These are phyloP conservation scores for Listrodromus nycthemerus DNA, from an alignment of 2,888 invertebrate species.

Conservation along the genomic window DNA sequence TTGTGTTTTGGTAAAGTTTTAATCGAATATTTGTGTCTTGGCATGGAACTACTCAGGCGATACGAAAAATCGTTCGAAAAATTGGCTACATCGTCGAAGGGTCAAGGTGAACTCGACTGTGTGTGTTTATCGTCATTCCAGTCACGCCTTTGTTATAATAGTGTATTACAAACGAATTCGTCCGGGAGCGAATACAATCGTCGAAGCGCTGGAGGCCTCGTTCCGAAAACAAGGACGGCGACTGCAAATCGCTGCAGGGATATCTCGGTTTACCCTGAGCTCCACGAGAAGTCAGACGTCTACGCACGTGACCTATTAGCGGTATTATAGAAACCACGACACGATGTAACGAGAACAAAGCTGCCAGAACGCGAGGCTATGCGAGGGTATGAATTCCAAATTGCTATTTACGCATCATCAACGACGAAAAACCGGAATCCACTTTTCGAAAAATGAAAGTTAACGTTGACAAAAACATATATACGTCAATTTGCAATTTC, in stretches of 20 bases:
- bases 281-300: constrained; percentile 34
- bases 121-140: constrained; percentile 40
- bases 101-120: constrained; percentile 25
- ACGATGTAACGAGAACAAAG: constrained; percentile 51
- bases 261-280: constrained; percentile 18
- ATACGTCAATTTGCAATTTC: neutral
- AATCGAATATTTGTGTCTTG: neutral
- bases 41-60: neutral
- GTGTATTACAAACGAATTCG: constrained; percentile 33
- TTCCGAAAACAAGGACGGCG: constrained; percentile 38
- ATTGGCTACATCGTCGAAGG: constrained; percentile 21
- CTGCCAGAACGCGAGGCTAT: constrained; percentile 43
- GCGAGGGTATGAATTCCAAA: constrained; percentile 57
- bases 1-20: neutral
- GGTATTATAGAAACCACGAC: constrained; percentile 24
- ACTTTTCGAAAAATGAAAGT: constrained; percentile 6
- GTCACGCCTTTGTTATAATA: constrained; percentile 50
- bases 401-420: constrained; percentile 37
- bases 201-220: constrained; percentile 42
- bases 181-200: constrained; percentile 25
- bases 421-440: constrained; percentile 26
- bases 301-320: constrained; percentile 42
- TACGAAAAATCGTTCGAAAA: constrained; percentile 16
- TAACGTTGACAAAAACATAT: neutral
- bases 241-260: neutral